A percentile compares a stretch with the other conserved stretches of the same genome.
phyloP scores from a whole-genome alignment of 2,797 vertebrate species.

The Anas flavirostris region DNA sequence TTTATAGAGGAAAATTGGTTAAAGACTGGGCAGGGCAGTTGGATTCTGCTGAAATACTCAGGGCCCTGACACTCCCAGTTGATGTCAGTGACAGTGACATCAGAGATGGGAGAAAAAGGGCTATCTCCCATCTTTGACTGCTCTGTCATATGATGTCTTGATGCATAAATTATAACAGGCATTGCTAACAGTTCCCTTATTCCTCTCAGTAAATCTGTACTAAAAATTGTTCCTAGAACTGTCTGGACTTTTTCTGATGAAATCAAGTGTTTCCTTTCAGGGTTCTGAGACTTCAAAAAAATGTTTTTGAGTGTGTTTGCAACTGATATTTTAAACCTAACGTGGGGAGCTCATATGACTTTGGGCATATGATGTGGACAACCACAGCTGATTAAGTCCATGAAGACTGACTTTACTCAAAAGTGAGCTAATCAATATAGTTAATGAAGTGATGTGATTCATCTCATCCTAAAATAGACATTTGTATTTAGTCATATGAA shows the following conservation, averaged over 20 bases:
- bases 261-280: background rate
- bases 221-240: background rate
- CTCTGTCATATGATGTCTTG: background rate
- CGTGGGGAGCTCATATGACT: background rate
- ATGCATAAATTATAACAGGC: background rate
- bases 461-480: background rate
- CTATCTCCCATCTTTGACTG: background rate
- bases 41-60: background rate
- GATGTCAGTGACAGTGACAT: background rate
- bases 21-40: background rate
- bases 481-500: background rate
- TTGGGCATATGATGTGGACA: background rate
- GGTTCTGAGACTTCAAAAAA: background rate
- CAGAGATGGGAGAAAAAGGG: background rate
- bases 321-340: background rate
- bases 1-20: background rate
- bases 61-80: background rate
- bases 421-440: background rate
- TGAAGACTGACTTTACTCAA: background rate
- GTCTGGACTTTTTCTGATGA: background rate
- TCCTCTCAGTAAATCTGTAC: background rate
- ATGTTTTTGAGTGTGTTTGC: background rate
- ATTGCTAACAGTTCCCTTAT: background rate
- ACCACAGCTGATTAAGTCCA: background rate
- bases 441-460: background rate